Conservation (phyloP, 2,888 invertebrate genomes). For the Dioctria linearis region DNA sequence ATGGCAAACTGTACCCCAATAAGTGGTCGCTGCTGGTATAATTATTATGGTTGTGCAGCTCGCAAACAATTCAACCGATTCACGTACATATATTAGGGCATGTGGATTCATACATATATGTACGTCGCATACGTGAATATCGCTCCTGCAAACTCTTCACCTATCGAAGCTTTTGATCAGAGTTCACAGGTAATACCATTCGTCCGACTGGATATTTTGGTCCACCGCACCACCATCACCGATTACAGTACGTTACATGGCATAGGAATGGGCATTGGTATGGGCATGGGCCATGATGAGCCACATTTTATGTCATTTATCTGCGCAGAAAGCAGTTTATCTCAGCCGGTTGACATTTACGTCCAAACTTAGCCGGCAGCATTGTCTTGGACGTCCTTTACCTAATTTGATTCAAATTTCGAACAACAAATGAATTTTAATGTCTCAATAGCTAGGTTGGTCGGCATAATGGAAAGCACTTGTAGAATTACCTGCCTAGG, state of each 20-base stretch:
- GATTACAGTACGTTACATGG: too few species aligned
- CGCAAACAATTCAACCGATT: slow-evolving; percentile 8
- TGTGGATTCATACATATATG: not conserved
- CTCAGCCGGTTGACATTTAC: not conserved
- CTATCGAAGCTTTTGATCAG: slow-evolving; percentile 37
- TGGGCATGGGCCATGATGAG: not conserved
- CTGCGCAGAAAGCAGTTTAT: slow-evolving; percentile 18
- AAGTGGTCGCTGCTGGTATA: slow-evolving; percentile 7
- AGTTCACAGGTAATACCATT: not conserved
- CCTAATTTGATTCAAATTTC: slow-evolving; percentile 42
- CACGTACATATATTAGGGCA: not conserved
- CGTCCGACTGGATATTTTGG: not conserved
- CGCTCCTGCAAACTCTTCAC: not conserved
- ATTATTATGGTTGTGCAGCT: slow-evolving; percentile 7
- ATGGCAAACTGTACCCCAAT: slow-evolving; percentile 18
- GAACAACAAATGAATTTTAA: slow-evolving; percentile 41
- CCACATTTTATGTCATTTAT: slow-evolving; percentile 32
- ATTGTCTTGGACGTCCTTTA: slow-evolving; percentile 42
- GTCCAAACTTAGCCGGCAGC: not conserved
- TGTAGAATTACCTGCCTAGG: too few species aligned
- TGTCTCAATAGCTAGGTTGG: slow-evolving; percentile 26
- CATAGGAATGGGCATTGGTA: too few species aligned
- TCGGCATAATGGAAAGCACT: not conserved
- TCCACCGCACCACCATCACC: not conserved
- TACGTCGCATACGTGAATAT: not conserved